Percentiles rank a stretch among this genome's conserved stretches.
Evolutionary conservation across 2,797 vertebrate genomes (phyloP).

Genomic region (Cetoscarus ocellatus): DNA sequence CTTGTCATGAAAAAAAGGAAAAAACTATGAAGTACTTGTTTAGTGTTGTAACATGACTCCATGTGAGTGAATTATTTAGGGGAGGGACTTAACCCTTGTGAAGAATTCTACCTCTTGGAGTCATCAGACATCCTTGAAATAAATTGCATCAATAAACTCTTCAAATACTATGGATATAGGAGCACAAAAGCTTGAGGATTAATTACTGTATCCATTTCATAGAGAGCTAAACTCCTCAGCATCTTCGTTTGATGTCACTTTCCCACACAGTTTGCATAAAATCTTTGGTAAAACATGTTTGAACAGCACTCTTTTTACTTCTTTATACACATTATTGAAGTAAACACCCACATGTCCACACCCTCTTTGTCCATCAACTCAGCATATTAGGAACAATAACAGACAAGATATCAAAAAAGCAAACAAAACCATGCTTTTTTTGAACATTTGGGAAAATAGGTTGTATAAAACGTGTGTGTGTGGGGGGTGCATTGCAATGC

Average conservation of each 20-base stretch:
- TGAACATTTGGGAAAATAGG: too few species aligned
- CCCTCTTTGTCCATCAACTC: not conserved
- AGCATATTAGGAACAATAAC: not conserved
- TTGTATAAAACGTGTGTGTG: not conserved
- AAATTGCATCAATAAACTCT: slow-evolving; percentile 4
- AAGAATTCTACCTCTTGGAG: too few species aligned
- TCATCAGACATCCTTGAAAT: slow-evolving; percentile 1
- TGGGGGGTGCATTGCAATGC: too few species aligned
- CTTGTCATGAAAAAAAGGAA: too few species aligned
- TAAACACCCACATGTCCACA: not conserved
- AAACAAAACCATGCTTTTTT: not conserved
- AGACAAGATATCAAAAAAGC: not conserved
- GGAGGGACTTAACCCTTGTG: too few species aligned
- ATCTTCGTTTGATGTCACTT: not conserved
- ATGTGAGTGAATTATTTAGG: too few species aligned
- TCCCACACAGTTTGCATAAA: not conserved
- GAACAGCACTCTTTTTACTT: not conserved
- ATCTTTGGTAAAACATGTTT: not conserved
- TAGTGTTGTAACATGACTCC: too few species aligned
- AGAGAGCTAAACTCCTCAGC: not conserved
- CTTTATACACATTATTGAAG: not conserved
- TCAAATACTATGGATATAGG: not conserved
- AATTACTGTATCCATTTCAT: not conserved
- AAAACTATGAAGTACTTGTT: too few species aligned
- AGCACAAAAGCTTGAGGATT: slow-evolving; percentile 1